A percentile compares a stretch with the other conserved stretches of the same genome.
Conservation (phyloP, 2,888 invertebrate genomes). For the Cryptocheilus praepositus region DNA sequence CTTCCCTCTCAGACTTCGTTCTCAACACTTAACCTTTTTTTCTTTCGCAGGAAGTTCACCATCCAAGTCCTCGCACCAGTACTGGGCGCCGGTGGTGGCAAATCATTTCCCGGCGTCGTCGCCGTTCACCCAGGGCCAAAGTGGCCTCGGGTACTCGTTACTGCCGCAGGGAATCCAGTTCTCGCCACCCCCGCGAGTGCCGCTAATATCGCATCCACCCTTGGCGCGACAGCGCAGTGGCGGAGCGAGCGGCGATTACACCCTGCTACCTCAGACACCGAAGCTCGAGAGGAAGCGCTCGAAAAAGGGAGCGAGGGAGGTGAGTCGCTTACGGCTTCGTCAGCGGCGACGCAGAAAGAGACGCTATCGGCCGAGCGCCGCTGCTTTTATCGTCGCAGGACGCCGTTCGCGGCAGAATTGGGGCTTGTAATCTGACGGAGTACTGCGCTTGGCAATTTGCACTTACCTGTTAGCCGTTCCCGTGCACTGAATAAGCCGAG, state of each 20-base stretch:
- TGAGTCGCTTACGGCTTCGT: conserved; percentile 52
- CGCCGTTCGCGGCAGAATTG: too few relatives aligned
- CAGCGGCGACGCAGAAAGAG: conserved; percentile 45
- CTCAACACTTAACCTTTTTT: too few relatives aligned
- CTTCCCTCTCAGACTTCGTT: too few relatives aligned
- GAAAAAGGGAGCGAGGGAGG: conserved; percentile 68
- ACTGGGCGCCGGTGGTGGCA: conserved; percentile 84
- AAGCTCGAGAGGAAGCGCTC: conserved; percentile 70
- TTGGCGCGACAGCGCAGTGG: conserved; percentile 67
- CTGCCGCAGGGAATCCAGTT: conserved; percentile 68
- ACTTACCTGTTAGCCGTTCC: too few relatives aligned
- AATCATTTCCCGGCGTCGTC: conserved; percentile 84
- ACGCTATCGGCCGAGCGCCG: conserved; percentile 28
- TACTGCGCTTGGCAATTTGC: not conserved
- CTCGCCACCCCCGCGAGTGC: conserved; percentile 65
- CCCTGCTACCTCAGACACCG: conserved; percentile 70
- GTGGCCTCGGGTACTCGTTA: conserved; percentile 64
- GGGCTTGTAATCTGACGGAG: too few relatives aligned
- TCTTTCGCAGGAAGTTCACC: conserved; percentile 74
- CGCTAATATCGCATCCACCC: conserved; percentile 61
- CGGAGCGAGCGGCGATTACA: conserved; percentile 68
- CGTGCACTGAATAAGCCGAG: too few relatives aligned
- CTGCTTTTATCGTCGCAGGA: not conserved
- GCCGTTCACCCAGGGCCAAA: conserved; percentile 77
- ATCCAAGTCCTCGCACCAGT: conserved; percentile 77